Percentiles rank a stretch among this genome's conserved stretches.
These are phyloP conservation scores for Xenentodon cancila DNA, from an alignment of 2,797 vertebrate genomes.

Conservation along the genomic window DNA sequence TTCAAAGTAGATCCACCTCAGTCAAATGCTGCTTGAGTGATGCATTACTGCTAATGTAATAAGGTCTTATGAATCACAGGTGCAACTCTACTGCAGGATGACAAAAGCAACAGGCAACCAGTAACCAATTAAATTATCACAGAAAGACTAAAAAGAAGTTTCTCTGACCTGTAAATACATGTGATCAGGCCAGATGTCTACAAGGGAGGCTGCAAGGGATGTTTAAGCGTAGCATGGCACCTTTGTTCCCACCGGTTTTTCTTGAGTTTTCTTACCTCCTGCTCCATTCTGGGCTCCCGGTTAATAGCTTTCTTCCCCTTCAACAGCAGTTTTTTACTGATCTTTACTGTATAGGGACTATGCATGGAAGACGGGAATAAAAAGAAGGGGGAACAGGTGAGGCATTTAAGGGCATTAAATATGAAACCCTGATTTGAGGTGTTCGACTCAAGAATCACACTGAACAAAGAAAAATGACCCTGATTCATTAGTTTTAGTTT, in stretches of 20 bases:
- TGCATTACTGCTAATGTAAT: no score
- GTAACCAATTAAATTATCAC: constrained; percentile 41
- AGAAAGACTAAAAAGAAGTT: constrained; percentile 42
- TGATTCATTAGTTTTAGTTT: constrained; percentile 49
- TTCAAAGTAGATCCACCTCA: no score
- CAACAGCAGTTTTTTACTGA: constrained; percentile 55
- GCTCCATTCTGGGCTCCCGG: constrained; percentile 47
- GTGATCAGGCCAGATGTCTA: constrained; percentile 66
- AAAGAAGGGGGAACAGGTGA: constrained; percentile 2
- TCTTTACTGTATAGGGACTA: constrained; percentile 52
- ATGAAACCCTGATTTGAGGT: constrained; percentile 38
- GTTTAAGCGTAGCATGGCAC: constrained; percentile 65
- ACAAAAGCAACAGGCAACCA: not conserved
- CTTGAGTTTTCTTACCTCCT: constrained; percentile 56
- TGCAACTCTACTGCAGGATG: no score
- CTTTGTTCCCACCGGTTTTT: constrained; percentile 71
- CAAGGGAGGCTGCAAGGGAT: constrained; percentile 72
- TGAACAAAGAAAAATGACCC: constrained; percentile 42
- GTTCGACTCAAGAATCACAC: constrained; percentile 57
- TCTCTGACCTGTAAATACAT: constrained; percentile 58
- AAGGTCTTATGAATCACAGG: no score
- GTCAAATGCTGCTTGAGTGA: no score
- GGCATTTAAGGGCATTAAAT: constrained; percentile 45
- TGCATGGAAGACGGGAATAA: constrained; percentile 42
- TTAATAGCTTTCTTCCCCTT: constrained; percentile 36